Conservation (phyloP, 2,888 invertebrate species). For the Malthinus flaveolus region DNA sequence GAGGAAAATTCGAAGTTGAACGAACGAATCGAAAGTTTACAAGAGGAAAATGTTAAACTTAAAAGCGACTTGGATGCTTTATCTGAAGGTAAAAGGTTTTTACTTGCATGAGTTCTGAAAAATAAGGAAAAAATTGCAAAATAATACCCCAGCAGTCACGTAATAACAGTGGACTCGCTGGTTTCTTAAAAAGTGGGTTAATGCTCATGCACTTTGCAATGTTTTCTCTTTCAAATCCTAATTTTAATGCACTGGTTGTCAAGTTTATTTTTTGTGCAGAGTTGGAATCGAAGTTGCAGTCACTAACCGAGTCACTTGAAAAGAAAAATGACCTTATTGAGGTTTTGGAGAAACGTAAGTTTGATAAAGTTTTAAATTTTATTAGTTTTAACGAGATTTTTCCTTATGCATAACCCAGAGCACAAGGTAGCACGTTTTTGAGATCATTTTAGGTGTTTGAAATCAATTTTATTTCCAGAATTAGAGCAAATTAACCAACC, state of each 20-base stretch:
- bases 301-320: slow-evolving; percentile 36
- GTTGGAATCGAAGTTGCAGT: slow-evolving; percentile 40
- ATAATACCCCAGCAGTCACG: too few species aligned
- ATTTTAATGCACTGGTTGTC: too few species aligned
- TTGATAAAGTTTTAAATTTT: neutral
- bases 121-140: neutral
- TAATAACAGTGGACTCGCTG: too few species aligned
- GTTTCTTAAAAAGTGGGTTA: too few species aligned
- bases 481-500: neutral
- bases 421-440: slow-evolving; percentile 21
- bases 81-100: slow-evolving; percentile 59
- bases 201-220: too few species aligned
- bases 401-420: slow-evolving; percentile 22
- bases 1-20: slow-evolving; percentile 66
- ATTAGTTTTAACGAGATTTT: slow-evolving; percentile 7
- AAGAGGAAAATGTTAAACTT: slow-evolving; percentile 87
- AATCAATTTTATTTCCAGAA: slow-evolving; percentile 25
- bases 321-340: slow-evolving; percentile 44
- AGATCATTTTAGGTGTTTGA: neutral
- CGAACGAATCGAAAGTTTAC: slow-evolving; percentile 63
- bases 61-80: slow-evolving; percentile 82
- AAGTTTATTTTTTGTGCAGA: slow-evolving; percentile 17
- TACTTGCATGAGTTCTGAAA: neutral
- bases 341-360: slow-evolving; percentile 44
- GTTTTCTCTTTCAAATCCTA: too few species aligned